Conservation (phyloP, 2,888 invertebrate genomes). For the Drosophila setosimentum region DNA sequence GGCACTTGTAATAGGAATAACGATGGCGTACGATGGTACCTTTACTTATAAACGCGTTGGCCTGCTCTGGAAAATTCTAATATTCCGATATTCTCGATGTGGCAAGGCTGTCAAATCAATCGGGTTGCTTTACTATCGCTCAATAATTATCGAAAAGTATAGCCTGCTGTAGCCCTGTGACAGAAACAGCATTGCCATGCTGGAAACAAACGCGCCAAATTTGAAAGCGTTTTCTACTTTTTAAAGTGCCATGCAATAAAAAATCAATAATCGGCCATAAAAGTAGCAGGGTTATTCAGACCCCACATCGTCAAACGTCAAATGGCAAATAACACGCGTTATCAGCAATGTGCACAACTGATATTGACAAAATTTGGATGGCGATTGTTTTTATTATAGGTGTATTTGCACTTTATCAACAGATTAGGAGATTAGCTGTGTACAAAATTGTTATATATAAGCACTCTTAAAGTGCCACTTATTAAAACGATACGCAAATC, state of each 20-base stretch:
- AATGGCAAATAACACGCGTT: slow-evolving; percentile 33
- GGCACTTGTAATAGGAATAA: slow-evolving; percentile 63
- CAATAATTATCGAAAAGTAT: slow-evolving; percentile 13
- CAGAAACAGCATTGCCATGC: slow-evolving; percentile 6
- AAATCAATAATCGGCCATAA: slow-evolving; percentile 64
- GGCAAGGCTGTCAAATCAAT: slow-evolving; percentile 31
- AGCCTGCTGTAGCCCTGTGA: slow-evolving; percentile 7
- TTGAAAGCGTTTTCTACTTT: neutral
- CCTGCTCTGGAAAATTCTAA: slow-evolving; percentile 62
- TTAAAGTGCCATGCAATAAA: slow-evolving; percentile 15
- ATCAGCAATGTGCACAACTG: slow-evolving; percentile 33
- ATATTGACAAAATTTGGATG: slow-evolving; percentile 58
- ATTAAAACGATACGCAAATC: slow-evolving; percentile 28
- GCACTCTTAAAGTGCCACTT: slow-evolving; percentile 32
- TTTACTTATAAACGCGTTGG: slow-evolving; percentile 47
- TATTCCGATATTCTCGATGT: slow-evolving; percentile 7
- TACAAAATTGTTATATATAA: slow-evolving; percentile 12
- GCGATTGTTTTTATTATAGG: slow-evolving; percentile 45
- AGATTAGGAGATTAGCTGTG: slow-evolving; percentile 44
- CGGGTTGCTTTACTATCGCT: slow-evolving; percentile 7
- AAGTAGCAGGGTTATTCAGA: slow-evolving; percentile 49
- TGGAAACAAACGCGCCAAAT: slow-evolving; percentile 12
- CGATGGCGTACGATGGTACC: slow-evolving; percentile 47
- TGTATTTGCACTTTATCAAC: slow-evolving; percentile 32
- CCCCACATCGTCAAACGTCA: slow-evolving; percentile 49